Evolutionary conservation across 37 sponge, comb jelly and placozoan genomes (phyloP), one percentile per base, ranked within the genome.

Genomic region (Crambe crambe): DNA sequence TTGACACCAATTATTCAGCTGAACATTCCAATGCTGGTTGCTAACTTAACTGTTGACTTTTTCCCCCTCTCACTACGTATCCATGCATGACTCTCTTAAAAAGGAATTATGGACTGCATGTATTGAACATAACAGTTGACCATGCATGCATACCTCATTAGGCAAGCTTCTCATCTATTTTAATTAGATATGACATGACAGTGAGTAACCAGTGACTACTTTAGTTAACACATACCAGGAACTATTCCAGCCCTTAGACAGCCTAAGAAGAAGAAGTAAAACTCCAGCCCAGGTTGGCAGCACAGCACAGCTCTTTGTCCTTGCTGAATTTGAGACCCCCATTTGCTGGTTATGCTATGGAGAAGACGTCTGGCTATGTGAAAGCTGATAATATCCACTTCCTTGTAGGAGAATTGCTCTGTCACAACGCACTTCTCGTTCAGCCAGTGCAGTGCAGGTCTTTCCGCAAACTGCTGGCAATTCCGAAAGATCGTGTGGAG

Each of bases 271-370:
- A 67, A 40, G 10, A 73, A 3, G 9, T 78, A 60, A 57, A 79
- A 79, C 5, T 86, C 79, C 68, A 86, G 74, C 21, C 86, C 86
- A 29, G 79, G 74, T 26, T 79, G 79, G 74, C 73, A 79, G 74
- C 80, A 86, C 37, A 86, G 67, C 26, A 86, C 67, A 32, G 41
- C 80, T 58, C 86, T 58, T 36, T 83, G 56, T 38, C 44, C 23
- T 42, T 22, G 3, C 37, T 74, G 3, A n/a, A 77, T 29, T 37
- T 43, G 56, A 2, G 27, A 32, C 34, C n/a, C n/a, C n/a, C n/a
- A n/a, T n/a, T n/a, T n/a, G n/a, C n/a, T n/a, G n/a, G n/a, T n/a
- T n/a, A n/a, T n/a, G n/a, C n/a, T n/a, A n/a, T n/a, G n/a, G n/a
- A 79, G 62, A 9, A 86, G 31, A 8, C 73, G 31, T 29, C 0